Base-by-base conservation (phyloP, 2,888 invertebrate genomes). In the Cylindroiulus punctatus region DNA sequence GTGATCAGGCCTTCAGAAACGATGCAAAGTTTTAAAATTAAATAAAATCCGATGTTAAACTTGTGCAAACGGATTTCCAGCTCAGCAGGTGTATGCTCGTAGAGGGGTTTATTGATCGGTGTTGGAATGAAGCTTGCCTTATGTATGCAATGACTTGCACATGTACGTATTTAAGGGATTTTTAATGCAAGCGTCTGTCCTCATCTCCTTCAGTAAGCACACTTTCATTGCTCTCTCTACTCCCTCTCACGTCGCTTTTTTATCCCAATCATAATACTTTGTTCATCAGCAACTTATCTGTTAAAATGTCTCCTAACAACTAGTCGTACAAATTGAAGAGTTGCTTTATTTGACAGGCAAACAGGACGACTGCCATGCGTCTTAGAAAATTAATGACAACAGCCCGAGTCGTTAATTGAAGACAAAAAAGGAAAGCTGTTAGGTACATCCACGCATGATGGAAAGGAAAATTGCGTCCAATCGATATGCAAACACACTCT, bases 341-440 rank as follows among this genome's bases (percentile, higher is more conserved):
- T 83, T 83, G 83, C 83, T 83, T 83, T 83, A 44, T 83, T 83
- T 83, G 83, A 44, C 83, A 83, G 40, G 42, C 83, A 40, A 42
- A 83, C 83, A 83, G 83, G 44, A 42, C 83, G 44, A 83, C 83
- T 42, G 83, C 44, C 83, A 42, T 19, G 83, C 83, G 44, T 76
- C 83, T 83, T 83, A 83, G 40, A 83, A 44, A 83, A 83, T 83
- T 83, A 83, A 83, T 83, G 83, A 83, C 44, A 44, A 42, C 42
- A 40, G n/a, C 40, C 83, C 83, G 12, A 42, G 83, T 83, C 83
- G 83, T 83, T 83, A 83, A 83, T 83, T 83, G 83, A 40, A 83
- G 40, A 22, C 65, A 22, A 76, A 76, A 76, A 76, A 76, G 76
- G 26, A 30, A 26, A 76, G 76, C 76, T 30, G 76, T 8, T 26